Conservation (phyloP, 2,888 invertebrate species). For the Seira musarum region DNA sequence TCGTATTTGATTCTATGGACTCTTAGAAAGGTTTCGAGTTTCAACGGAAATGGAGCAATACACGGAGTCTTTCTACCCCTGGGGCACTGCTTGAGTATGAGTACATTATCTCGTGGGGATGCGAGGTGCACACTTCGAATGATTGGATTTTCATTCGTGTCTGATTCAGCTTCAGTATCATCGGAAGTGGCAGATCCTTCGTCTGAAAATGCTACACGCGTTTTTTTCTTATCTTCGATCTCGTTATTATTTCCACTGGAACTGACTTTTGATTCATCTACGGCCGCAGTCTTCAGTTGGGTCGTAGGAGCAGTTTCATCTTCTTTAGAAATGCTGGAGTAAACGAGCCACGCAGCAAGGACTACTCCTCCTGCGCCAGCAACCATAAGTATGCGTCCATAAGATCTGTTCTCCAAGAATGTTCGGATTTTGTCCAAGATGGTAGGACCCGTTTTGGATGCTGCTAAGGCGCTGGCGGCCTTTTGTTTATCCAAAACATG, state of each 20-base stretch:
- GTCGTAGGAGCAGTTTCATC: background rate
- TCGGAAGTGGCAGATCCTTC: background rate
- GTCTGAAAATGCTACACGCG: background rate
- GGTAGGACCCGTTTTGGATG: too few species aligned
- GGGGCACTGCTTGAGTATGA: constrained; percentile 63
- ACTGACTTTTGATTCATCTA: background rate
- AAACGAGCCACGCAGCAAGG: constrained; percentile 53
- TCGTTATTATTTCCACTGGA: background rate
- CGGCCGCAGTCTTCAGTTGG: background rate
- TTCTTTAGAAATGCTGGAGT: too few species aligned
- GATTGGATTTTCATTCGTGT: too few species aligned
- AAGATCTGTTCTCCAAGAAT: constrained; percentile 48
- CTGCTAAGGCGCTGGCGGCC: too few species aligned
- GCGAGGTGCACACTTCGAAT: too few species aligned
- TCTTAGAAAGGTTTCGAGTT: constrained; percentile 66
- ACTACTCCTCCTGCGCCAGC: constrained; percentile 57
- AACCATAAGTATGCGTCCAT: constrained; percentile 45
- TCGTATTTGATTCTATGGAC: constrained; percentile 64
- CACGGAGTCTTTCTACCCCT: constrained; percentile 64
- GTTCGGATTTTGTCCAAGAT: too few species aligned
- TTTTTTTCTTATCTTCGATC: background rate
- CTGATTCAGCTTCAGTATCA: constrained; percentile 27
- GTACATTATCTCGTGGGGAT: constrained; percentile 22
- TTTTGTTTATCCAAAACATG: too few species aligned
- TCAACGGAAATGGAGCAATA: constrained; percentile 67